Percentiles rank a stretch among this genome's conserved stretches.
Evolutionary conservation across 2,888 invertebrate species (phyloP).

Genomic region (Lymantria monacha): DNA sequence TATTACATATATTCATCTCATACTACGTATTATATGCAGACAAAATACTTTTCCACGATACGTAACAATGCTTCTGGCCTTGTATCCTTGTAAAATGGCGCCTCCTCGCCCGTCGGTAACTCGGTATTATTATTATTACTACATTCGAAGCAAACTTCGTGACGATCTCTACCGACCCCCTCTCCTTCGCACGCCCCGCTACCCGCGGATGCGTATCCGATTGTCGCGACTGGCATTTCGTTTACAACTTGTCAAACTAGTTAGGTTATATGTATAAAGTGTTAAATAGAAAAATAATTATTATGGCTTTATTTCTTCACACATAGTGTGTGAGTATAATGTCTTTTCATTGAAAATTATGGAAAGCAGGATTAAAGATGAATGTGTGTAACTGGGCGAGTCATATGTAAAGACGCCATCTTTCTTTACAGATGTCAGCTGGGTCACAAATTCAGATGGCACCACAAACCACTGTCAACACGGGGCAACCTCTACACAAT

Average conservation of each 20-base stretch:
- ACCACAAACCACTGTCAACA: constrained; percentile 95
- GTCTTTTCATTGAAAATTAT: constrained; percentile 34
- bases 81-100: constrained; percentile 82
- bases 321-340: constrained; percentile 58
- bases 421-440: constrained; percentile 94
- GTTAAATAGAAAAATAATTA: constrained; percentile 52
- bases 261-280: constrained; percentile 73
- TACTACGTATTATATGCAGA: constrained; percentile 21
- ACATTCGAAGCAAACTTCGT: constrained; percentile 80
- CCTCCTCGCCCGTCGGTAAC: constrained; percentile 72
- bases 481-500: constrained; percentile 92
- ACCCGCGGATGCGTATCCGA: constrained; percentile 80
- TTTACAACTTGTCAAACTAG: constrained; percentile 81
- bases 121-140: constrained; percentile 74
- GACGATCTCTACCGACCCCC: constrained; percentile 75
- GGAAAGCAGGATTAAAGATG: constrained; percentile 46
- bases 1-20: constrained; percentile 23
- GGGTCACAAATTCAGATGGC: constrained; percentile 98
- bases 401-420: constrained; percentile 83
- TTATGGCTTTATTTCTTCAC: constrained; percentile 46
- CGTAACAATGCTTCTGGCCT: constrained; percentile 69
- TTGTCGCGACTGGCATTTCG: constrained; percentile 77
- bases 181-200: constrained; percentile 37
- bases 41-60: constrained; percentile 52
- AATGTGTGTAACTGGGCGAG: constrained; percentile 60